A percentile compares a stretch with the other conserved stretches of the same genome.
Evolutionary conservation across 2,113 vertebrate species (phyloP).

Genomic region (Gorsachius goisagi): DNA sequence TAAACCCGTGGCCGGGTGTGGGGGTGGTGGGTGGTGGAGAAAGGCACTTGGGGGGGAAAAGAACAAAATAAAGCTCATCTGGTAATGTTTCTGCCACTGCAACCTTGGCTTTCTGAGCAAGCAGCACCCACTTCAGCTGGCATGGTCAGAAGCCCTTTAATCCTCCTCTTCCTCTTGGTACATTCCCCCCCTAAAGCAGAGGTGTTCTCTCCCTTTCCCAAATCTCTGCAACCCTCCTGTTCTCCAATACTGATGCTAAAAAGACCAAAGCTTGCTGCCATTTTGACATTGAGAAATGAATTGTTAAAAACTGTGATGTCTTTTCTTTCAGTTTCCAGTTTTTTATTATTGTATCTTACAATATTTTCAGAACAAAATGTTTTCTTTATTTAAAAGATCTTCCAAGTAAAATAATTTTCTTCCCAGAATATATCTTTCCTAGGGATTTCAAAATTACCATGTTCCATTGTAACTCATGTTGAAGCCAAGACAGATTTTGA

Average conservation of each 20-base stretch:
- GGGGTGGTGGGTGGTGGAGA: rapidly evolving
- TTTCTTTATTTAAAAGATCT: background rate
- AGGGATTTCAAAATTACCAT: background rate
- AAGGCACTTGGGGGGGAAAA: background rate
- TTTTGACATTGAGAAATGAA: background rate
- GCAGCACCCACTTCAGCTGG: background rate
- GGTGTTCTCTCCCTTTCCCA: background rate
- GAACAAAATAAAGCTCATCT: background rate
- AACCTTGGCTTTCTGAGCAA: background rate
- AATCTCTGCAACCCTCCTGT: background rate
- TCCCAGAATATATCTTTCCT: background rate
- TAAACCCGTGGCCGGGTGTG: background rate
- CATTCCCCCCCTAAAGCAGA: rapidly evolving
- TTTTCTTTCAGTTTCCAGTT: background rate
- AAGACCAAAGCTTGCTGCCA: background rate
- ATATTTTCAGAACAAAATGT: background rate
- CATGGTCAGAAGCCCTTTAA: background rate
- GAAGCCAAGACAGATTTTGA: background rate
- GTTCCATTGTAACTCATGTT: background rate
- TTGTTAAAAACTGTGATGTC: background rate
- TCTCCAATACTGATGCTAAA: background rate
- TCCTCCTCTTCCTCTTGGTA: background rate
- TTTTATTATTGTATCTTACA: background rate
- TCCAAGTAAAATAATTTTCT: background rate
- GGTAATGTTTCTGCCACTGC: background rate